Percentiles rank a stretch among this genome's conserved stretches.
Conservation (phyloP, 2,113 vertebrate genomes). For the Agelaius phoeniceus region DNA sequence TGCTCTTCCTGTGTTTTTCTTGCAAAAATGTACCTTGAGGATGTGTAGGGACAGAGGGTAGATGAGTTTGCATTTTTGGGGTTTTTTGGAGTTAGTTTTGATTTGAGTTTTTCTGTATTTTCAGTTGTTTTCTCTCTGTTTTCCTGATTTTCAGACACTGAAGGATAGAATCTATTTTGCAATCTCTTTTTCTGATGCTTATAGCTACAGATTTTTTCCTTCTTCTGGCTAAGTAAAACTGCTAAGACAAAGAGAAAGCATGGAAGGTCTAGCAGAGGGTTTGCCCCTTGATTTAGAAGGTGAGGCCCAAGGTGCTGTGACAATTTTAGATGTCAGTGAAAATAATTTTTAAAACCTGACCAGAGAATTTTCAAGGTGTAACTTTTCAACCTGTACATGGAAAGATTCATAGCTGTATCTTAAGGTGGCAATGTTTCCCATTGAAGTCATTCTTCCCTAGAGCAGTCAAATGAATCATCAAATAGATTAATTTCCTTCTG, state of each 20-base stretch:
- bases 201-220: background rate
- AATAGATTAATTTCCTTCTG: background rate
- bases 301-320: background rate
- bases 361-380: background rate
- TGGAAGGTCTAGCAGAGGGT: background rate
- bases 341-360: background rate
- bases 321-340: background rate
- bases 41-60: background rate
- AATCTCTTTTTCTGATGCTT: background rate
- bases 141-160: background rate
- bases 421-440: background rate
- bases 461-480: background rate
- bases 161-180: background rate
- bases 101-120: background rate
- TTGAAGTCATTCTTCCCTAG: background rate
- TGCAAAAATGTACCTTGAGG: background rate
- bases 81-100: background rate
- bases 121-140: background rate
- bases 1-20: background rate
- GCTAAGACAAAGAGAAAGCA: background rate
- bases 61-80: background rate
- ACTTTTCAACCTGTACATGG: background rate
- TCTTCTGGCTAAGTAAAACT: constrained; percentile 20
- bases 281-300: background rate
- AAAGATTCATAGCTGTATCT: background rate